Conservation (phyloP, 1,140 invertebrate species). For the Pseudomyrmex cubaensis region DNA sequence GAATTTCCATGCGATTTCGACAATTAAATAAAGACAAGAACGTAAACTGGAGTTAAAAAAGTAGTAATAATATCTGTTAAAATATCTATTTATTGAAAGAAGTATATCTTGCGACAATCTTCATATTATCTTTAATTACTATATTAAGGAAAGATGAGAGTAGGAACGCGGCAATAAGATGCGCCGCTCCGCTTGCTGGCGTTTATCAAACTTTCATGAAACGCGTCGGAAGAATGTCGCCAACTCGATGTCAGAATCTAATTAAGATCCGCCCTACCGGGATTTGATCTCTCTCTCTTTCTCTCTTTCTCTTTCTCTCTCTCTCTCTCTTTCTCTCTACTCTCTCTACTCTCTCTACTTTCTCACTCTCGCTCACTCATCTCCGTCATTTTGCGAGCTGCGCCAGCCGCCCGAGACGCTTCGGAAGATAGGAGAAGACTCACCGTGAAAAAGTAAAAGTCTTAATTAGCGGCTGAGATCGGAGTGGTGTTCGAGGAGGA, state of each 20-base stretch:
- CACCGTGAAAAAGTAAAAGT: conserved; percentile 72
- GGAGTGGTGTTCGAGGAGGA: conserved; percentile 67
- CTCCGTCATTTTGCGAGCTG: conserved; percentile 7
- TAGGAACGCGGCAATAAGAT: conserved; percentile 23
- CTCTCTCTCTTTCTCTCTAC: conserved; percentile 21
- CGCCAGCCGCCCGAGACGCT: conserved; percentile 41
- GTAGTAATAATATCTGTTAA: not conserved
- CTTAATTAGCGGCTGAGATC: conserved; percentile 75
- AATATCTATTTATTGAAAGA: conserved; percentile 20
- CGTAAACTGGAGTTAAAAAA: conserved; percentile 14
- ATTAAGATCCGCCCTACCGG: conserved; percentile 67
- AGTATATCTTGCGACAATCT: conserved; percentile 9
- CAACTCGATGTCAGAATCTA: conserved; percentile 72
- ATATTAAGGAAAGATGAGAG: conserved; percentile 8
- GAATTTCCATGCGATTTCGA: not conserved
- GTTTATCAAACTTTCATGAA: conserved; percentile 67
- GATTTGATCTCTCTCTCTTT: conserved; percentile 64
- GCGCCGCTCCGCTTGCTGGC: not conserved
- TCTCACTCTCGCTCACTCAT: conserved; percentile 51
- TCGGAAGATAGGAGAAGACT: conserved; percentile 67
- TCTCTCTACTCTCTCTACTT: conserved; percentile 1
- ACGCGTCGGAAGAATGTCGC: conserved; percentile 67
- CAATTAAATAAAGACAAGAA: not conserved
- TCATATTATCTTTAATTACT: conserved; percentile 48
- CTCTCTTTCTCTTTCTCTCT: not conserved